Percentiles rank a stretch among this genome's conserved stretches.
Conservation (phyloP, 2,113 vertebrate species). For the Apodemus sylvaticus region DNA sequence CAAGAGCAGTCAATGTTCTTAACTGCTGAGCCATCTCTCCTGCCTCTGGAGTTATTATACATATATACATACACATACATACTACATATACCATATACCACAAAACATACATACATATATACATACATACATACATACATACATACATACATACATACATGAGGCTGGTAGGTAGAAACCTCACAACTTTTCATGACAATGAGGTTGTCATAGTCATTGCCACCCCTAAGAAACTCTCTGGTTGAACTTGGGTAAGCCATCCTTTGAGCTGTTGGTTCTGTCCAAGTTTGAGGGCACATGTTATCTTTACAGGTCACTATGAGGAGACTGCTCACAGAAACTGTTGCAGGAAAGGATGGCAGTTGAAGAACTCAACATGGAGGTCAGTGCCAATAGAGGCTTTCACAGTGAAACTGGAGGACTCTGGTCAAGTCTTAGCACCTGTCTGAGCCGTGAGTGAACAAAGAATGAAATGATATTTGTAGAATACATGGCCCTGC, state of each 20-base stretch:
- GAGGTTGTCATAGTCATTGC: neutral
- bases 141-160: too few species aligned
- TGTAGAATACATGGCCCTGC: neutral
- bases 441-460: neutral
- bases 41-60: too few species aligned
- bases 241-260: neutral
- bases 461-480: fast-evolving
- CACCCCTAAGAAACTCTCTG: neutral
- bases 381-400: neutral
- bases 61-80: too few species aligned
- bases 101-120: too few species aligned
- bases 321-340: neutral
- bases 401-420: neutral
- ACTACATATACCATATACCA: too few species aligned
- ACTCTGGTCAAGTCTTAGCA: neutral
- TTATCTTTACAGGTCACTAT: neutral
- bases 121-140: too few species aligned
- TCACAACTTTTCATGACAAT: neutral
- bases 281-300: neutral
- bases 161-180: neutral
- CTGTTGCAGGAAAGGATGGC: fast-evolving
- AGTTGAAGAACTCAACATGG: neutral
- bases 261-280: neutral
- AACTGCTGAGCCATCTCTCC: too few species aligned
- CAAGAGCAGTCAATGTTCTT: too few species aligned